Conservation (phyloP, 92 coral and sea anemone genomes). For the Virgularia gustaviana region DNA sequence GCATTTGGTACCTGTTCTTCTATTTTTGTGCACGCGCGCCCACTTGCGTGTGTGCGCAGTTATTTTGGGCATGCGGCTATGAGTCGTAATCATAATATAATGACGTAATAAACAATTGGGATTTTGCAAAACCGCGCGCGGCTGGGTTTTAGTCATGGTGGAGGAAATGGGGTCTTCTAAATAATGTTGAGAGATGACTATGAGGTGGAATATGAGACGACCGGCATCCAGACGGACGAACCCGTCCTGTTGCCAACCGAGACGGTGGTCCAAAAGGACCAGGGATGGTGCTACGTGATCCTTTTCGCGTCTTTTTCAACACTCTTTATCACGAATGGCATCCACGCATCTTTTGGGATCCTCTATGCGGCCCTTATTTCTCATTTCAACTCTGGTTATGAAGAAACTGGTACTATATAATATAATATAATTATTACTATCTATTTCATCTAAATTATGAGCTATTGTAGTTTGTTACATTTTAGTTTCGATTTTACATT, state of each 20-base stretch:
- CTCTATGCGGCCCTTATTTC: constrained; percentile 27
- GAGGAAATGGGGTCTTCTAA: background rate
- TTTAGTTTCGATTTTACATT: too few relatives aligned
- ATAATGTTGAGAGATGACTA: constrained; percentile 25
- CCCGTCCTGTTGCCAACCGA: constrained; percentile 2
- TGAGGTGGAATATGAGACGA: constrained; percentile 16
- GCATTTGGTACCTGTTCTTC: too few relatives aligned
- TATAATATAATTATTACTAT: too few relatives aligned
- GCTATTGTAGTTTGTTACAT: too few relatives aligned
- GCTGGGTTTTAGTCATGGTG: too few relatives aligned
- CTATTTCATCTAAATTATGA: too few relatives aligned
- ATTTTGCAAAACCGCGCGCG: too few relatives aligned
- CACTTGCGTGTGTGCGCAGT: too few relatives aligned
- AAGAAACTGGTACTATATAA: constrained; percentile 33
- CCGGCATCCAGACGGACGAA: background rate
- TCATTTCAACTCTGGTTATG: constrained; percentile 30
- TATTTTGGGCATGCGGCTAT: too few relatives aligned
- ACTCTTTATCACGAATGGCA: constrained; percentile 23
- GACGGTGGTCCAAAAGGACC: constrained; percentile 11
- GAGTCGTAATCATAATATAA: too few relatives aligned
- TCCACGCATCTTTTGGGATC: constrained; percentile 31
- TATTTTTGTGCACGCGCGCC: too few relatives aligned
- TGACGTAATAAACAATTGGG: too few relatives aligned
- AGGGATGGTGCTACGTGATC: constrained; percentile 23
- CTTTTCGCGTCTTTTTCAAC: constrained; percentile 25